Conservation (phyloP, 2,113 vertebrate genomes). For the Thamnophis sirtalis region DNA sequence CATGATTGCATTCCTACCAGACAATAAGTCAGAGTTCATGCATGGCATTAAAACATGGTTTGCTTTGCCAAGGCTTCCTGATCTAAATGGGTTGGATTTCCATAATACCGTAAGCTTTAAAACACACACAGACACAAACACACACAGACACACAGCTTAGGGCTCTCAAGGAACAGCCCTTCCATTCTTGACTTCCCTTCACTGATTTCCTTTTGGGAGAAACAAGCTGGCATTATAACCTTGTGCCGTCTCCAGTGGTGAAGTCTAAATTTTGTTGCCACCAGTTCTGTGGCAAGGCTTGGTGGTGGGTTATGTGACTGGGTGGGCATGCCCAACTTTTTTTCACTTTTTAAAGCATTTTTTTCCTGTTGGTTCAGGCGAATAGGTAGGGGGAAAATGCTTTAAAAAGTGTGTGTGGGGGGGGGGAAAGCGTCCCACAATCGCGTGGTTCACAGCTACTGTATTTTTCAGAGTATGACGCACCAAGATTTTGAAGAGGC, state of each 20-base stretch:
- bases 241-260: background rate
- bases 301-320: too few species aligned
- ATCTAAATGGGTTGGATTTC: background rate
- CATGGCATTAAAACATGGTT: background rate
- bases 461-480: too few species aligned
- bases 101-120: background rate
- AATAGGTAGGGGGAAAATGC: too few species aligned
- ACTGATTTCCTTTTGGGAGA: background rate
- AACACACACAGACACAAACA: background rate
- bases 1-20: background rate
- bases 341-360: too few species aligned
- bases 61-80: background rate
- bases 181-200: background rate
- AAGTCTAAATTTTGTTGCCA: too few species aligned
- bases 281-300: too few species aligned
- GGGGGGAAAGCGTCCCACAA: too few species aligned
- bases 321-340: too few species aligned
- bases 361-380: too few species aligned
- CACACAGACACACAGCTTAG: background rate
- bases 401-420: too few species aligned
- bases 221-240: background rate
- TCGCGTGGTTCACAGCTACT: too few species aligned
- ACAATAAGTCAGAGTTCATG: background rate
- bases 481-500: too few species aligned
- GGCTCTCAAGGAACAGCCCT: background rate